Percentiles rank a stretch among this genome's conserved stretches.
Evolutionary conservation across 2,113 vertebrate species (phyloP).

Genomic region (Chionodraco myersi): DNA sequence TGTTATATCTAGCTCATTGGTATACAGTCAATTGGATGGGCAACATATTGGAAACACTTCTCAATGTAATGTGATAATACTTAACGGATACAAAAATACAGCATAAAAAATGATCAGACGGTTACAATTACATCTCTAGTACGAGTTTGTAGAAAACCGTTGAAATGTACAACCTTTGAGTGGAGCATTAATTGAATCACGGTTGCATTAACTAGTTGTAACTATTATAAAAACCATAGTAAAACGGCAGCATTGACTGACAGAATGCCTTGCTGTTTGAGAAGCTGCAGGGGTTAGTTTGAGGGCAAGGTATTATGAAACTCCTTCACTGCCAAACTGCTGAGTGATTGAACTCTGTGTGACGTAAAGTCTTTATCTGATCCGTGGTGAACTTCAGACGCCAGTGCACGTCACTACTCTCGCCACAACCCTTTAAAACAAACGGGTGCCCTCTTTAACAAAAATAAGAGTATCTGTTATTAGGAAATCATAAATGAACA

Average conservation of each 20-base stretch:
- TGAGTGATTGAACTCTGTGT: conserved; percentile 33
- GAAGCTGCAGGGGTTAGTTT: not conserved
- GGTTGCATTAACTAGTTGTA: too few species aligned
- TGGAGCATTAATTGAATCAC: too few species aligned
- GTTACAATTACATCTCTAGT: not conserved
- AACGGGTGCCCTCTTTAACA: not conserved
- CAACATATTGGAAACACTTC: not conserved
- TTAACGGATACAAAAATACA: not conserved
- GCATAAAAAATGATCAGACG: not conserved
- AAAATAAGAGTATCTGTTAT: not conserved
- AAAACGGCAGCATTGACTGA: too few species aligned
- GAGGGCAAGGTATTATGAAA: conserved; percentile 41
- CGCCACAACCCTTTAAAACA: not conserved
- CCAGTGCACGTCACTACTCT: conserved; percentile 50
- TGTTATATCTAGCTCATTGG: not conserved
- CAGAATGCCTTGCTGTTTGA: not conserved
- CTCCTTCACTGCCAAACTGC: conserved; percentile 24
- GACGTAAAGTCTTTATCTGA: conserved; percentile 75
- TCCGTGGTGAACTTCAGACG: conserved; percentile 72
- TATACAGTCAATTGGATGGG: not conserved
- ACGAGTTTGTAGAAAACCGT: too few species aligned
- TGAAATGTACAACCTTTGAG: too few species aligned
- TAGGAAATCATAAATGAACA: not conserved
- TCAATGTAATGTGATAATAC: not conserved
- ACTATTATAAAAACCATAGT: too few species aligned